phyloP scores from a whole-genome alignment of 2,888 invertebrate genomes.

The Cecidostiba fungosa region DNA sequence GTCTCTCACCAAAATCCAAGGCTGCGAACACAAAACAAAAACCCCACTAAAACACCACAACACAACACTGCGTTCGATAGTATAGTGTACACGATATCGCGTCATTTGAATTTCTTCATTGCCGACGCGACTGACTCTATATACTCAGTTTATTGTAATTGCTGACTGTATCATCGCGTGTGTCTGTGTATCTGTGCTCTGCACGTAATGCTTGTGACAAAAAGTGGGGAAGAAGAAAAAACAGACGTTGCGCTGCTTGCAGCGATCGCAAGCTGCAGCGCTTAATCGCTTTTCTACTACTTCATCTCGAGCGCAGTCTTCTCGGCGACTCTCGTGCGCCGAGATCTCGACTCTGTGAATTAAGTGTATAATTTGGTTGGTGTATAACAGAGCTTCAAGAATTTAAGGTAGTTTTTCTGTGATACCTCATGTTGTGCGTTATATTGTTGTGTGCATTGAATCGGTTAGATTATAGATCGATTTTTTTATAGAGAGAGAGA shows the following conservation, averaged over 20 bases:
- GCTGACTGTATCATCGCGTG: background rate
- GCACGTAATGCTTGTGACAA: background rate
- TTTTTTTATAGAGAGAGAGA: too few relatives aligned
- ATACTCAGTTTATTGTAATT: background rate
- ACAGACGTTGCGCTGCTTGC: too few relatives aligned
- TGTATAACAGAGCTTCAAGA: too few relatives aligned
- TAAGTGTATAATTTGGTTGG: too few relatives aligned
- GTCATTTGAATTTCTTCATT: conserved; percentile 18
- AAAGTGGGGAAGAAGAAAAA: background rate
- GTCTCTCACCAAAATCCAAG: too few relatives aligned
- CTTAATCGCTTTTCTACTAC: background rate
- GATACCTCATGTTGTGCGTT: background rate
- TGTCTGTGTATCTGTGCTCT: background rate
- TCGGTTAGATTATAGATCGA: background rate
- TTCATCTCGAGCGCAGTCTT: background rate
- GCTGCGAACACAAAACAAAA: too few relatives aligned
- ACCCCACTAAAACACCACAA: too few relatives aligned
- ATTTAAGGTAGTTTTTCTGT: background rate
- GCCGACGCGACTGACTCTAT: background rate
- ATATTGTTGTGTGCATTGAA: background rate
- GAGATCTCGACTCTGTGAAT: background rate
- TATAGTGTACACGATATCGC: too few relatives aligned
- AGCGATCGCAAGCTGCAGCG: background rate
- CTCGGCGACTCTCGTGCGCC: conserved; percentile 1
- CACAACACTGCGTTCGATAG: background rate